These are phyloP conservation scores for Pterocles orientalis DNA, from an alignment of 2,113 vertebrate species.

Conservation along the genomic window DNA sequence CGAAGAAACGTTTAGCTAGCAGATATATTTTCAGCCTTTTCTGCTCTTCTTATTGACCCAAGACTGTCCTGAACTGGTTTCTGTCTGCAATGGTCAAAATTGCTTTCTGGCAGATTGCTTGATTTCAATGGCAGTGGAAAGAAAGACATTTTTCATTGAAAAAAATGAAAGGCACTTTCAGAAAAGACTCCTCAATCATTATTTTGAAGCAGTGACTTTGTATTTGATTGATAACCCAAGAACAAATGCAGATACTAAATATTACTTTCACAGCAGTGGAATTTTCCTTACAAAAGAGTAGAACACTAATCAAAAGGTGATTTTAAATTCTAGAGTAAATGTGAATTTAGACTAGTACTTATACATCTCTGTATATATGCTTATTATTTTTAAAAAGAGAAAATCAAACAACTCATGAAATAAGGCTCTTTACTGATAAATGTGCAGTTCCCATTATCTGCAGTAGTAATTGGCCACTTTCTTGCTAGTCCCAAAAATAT, in stretches of 20 bases:
- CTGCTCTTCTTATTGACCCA: neutral
- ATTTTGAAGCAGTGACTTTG: conserved; percentile 31
- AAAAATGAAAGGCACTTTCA: conserved; percentile 51
- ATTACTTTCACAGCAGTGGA: neutral
- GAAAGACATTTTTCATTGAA: conserved; percentile 48
- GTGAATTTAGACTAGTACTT: neutral
- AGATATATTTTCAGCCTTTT: neutral
- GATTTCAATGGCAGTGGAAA: neutral
- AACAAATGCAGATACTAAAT: neutral
- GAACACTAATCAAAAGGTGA: neutral
- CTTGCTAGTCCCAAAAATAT: neutral
- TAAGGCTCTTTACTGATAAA: neutral
- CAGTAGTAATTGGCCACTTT: neutral
- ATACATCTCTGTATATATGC: neutral
- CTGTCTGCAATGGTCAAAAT: neutral
- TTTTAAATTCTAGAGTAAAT: neutral
- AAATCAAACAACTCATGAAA: neutral
- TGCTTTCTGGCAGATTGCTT: conserved; percentile 48
- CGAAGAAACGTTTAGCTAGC: neutral
- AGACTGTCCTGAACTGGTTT: neutral
- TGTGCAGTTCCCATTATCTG: neutral
- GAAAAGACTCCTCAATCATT: conserved; percentile 2
- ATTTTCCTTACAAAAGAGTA: neutral
- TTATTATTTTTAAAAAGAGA: neutral
- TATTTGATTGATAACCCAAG: conserved; percentile 21